phyloP scores from a whole-genome alignment of 2,797 vertebrate genomes.

The Cryptoblepharus egeriae region DNA sequence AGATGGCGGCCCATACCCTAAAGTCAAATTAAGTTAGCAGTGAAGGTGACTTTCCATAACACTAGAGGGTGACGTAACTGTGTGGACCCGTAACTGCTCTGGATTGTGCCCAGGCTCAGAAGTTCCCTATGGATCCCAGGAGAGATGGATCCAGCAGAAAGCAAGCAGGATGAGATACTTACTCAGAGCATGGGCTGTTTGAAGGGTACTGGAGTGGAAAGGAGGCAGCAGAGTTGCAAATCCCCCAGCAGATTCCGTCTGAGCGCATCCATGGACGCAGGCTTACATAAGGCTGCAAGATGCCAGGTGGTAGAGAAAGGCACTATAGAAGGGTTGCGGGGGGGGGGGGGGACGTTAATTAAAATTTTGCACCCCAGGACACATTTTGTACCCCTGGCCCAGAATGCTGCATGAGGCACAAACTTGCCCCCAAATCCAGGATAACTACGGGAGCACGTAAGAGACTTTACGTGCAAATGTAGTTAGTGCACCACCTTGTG shows the following conservation, averaged over 20 bases:
- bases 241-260: not conserved
- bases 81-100: no score
- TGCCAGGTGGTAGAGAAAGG: not conserved
- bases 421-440: no score
- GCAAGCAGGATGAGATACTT: not conserved
- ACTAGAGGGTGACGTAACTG: no score
- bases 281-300: not conserved
- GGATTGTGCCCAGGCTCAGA: no score
- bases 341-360: no score
- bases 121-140: not conserved
- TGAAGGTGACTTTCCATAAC: no score
- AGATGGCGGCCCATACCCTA: no score
- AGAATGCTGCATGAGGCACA: no score
- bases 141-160: not conserved
- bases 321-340: not conserved
- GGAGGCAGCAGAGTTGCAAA: not conserved
- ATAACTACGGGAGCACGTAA: no score
- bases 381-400: not conserved
- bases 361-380: not conserved
- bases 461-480: no score
- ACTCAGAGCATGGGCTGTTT: not conserved
- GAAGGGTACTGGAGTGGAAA: constrained; percentile 1
- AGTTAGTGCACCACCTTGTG: no score
- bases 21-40: no score
- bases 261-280: not conserved